Percentiles rank a stretch among this genome's conserved stretches.
phyloP scores from a whole-genome alignment of 2,113 vertebrate genomes.

The Pluvialis apricaria region DNA sequence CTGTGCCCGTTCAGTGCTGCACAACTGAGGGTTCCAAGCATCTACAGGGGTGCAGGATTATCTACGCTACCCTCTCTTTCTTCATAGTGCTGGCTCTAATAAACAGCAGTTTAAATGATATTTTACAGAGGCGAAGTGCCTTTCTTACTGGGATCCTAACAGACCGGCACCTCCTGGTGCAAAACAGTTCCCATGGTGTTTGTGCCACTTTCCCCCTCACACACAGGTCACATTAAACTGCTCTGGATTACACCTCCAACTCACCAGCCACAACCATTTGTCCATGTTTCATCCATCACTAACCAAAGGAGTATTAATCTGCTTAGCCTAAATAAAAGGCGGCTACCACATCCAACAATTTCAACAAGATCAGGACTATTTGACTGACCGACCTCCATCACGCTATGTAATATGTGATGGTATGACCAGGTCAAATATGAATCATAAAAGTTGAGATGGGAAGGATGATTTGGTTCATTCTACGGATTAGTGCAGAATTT shows the following conservation, averaged over 20 bases:
- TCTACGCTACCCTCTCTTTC: background rate
- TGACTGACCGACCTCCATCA: background rate
- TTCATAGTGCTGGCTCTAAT: background rate
- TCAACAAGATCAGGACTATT: background rate
- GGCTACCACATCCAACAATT: background rate
- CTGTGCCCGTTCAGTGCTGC: accelerated
- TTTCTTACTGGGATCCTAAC: background rate
- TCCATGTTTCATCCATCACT: background rate
- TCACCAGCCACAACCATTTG: background rate
- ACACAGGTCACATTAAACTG: background rate
- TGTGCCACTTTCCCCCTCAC: background rate
- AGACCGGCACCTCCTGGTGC: background rate
- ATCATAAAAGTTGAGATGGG: background rate
- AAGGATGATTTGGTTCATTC: background rate
- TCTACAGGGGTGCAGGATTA: background rate
- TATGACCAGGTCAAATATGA: background rate
- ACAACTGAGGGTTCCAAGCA: background rate
- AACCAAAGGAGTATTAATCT: background rate
- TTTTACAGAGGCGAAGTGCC: background rate
- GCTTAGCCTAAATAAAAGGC: background rate
- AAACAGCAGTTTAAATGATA: background rate
- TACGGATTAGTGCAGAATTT: background rate
- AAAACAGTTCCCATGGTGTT: background rate
- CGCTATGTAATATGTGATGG: background rate
- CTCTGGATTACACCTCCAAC: background rate